Conservation (phyloP, 1,140 invertebrate species). For the Gryon sp. region DNA sequence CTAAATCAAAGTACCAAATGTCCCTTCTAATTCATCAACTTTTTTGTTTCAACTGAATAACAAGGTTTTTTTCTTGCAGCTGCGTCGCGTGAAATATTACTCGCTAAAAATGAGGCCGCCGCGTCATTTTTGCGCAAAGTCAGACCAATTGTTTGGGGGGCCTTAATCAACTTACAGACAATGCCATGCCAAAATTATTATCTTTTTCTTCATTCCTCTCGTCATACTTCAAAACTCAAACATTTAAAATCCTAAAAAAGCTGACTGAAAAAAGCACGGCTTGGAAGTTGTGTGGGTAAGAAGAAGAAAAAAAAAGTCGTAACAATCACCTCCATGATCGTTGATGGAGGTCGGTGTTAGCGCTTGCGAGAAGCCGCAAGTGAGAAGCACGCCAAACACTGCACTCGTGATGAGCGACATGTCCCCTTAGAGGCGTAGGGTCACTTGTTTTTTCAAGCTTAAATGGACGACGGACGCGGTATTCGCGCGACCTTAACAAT, state of each 20-base stretch:
- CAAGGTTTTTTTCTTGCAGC: constrained; percentile 3
- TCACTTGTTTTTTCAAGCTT: constrained; percentile 4
- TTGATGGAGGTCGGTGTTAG: constrained; percentile 73
- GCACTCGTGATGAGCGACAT: constrained; percentile 69
- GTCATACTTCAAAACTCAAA: no score
- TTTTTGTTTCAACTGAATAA: no score
- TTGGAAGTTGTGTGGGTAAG: no score
- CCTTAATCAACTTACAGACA: no score
- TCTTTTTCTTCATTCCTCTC: no score
- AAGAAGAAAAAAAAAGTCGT: constrained; percentile 4
- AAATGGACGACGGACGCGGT: constrained; percentile 22
- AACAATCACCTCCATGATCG: constrained; percentile 77
- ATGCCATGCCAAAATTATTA: no score
- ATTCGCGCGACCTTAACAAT: constrained; percentile 54
- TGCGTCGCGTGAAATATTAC: constrained; percentile 55
- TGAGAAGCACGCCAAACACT: constrained; percentile 69
- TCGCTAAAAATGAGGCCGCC: constrained; percentile 41
- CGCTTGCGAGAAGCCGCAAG: constrained; percentile 72
- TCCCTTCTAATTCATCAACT: no score
- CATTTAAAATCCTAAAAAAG: no score
- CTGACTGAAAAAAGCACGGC: no score
- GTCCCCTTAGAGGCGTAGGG: constrained; percentile 40
- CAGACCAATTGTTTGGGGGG: no score
- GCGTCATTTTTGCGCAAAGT: constrained; percentile 47
- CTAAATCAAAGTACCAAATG: no score